A percentile compares a stretch with the other conserved stretches of the same genome.
These are phyloP conservation scores for Myrmophylax atrothorax DNA, from an alignment of 2,113 vertebrate genomes.

Conservation along the genomic window DNA sequence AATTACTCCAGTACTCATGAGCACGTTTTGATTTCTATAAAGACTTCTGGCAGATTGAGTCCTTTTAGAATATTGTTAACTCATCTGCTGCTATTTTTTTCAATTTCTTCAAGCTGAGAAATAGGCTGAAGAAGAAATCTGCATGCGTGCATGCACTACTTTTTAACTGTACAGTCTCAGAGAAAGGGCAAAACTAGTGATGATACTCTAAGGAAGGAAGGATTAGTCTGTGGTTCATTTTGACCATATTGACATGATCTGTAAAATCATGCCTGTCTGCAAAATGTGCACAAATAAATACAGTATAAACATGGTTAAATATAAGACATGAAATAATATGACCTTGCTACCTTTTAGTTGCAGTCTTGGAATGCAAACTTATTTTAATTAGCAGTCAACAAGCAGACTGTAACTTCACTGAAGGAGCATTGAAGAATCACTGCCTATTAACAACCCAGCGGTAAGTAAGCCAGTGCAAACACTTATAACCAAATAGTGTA, in stretches of 20 bases:
- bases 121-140: background rate
- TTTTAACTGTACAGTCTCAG: constrained; percentile 16
- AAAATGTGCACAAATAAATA: constrained; percentile 51
- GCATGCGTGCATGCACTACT: background rate
- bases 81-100: background rate
- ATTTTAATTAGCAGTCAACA: constrained; percentile 88
- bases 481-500: constrained; percentile 89
- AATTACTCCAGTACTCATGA: background rate
- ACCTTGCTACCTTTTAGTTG: constrained; percentile 81
- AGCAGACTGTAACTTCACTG: constrained; percentile 86
- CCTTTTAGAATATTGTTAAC: background rate
- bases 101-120: background rate
- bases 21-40: background rate
- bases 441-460: constrained; percentile 88
- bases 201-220: constrained; percentile 10
- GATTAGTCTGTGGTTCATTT: constrained; percentile 32
- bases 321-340: constrained; percentile 79
- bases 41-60: background rate
- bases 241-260: constrained; percentile 38
- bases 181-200: background rate
- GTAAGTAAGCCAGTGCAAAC: constrained; percentile 87
- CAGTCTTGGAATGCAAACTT: constrained; percentile 81
- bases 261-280: constrained; percentile 35
- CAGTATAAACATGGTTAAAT: constrained; percentile 68
- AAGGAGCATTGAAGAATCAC: constrained; percentile 87